These are phyloP conservation scores for Spilarctia lutea DNA, from an alignment of 2,888 invertebrate species.

Conservation along the genomic window DNA sequence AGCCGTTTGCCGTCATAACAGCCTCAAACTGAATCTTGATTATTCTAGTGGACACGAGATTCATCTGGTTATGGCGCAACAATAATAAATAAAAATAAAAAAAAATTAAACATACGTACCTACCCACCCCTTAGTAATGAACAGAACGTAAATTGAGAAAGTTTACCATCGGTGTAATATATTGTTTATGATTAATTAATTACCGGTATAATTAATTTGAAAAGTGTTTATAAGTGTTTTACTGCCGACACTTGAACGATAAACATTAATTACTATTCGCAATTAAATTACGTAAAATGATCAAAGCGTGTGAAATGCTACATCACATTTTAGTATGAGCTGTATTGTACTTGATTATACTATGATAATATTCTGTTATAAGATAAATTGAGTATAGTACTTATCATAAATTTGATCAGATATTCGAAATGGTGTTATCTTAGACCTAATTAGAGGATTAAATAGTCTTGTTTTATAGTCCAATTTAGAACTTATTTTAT, in stretches of 20 bases:
- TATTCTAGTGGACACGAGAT: no score
- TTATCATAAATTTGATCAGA: neutral
- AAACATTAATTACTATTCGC: slow-evolving; percentile 26
- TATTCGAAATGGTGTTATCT: neutral
- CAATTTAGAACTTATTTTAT: no score
- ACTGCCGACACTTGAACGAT: slow-evolving; percentile 30
- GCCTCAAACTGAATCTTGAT: no score
- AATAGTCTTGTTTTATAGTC: no score
- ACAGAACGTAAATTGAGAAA: slow-evolving; percentile 52
- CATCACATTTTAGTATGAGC: neutral
- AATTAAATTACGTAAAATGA: slow-evolving; percentile 11
- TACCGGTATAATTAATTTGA: slow-evolving; percentile 43
- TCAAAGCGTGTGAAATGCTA: neutral
- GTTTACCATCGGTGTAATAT: slow-evolving; percentile 43
- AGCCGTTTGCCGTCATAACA: no score
- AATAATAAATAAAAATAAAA: no score
- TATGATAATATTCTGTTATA: no score
- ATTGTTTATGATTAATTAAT: slow-evolving; percentile 48
- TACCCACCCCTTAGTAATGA: slow-evolving; percentile 19
- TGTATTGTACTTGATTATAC: neutral
- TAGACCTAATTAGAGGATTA: no score
- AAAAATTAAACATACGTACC: slow-evolving; percentile 8
- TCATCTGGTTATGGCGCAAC: no score
- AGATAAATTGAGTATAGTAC: neutral
- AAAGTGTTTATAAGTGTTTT: slow-evolving; percentile 35